Percentiles rank a stretch among this genome's conserved stretches.
Conservation (phyloP, 2,888 invertebrate species). For the Hydroisotoma schaefferi region DNA sequence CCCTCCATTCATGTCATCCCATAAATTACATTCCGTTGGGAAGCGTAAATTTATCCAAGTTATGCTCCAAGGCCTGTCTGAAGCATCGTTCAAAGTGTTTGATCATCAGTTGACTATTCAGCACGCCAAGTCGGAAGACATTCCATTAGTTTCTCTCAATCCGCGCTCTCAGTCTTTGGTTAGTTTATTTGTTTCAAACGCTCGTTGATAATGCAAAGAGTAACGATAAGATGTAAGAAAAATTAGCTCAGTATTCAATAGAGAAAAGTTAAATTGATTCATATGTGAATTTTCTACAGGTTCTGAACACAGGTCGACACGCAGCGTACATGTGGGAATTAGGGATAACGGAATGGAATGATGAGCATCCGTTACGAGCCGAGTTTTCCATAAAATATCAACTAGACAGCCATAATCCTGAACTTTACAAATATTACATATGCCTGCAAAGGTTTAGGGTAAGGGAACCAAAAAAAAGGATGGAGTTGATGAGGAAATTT, state of each 20-base stretch:
- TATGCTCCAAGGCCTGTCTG: constrained; percentile 55
- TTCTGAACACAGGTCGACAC: constrained; percentile 69
- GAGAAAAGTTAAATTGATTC: background rate
- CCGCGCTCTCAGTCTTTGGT: constrained; percentile 57
- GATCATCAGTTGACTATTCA: constrained; percentile 46
- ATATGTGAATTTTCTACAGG: constrained; percentile 52
- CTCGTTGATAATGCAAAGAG: background rate
- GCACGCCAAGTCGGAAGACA: constrained; percentile 35
- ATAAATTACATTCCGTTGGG: constrained; percentile 76
- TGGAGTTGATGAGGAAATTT: background rate
- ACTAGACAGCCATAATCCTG: constrained; percentile 20
- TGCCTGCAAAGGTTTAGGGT: constrained; percentile 46
- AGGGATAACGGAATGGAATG: constrained; percentile 54
- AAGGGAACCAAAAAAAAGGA: background rate
- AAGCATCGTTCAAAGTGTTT: constrained; percentile 33
- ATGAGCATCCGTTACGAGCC: constrained; percentile 50
- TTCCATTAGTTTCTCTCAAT: constrained; percentile 62
- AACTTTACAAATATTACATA: constrained; percentile 46
- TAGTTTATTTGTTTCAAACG: constrained; percentile 18
- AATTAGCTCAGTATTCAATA: background rate
- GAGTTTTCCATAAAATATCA: constrained; percentile 45
- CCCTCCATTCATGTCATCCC: constrained; percentile 74
- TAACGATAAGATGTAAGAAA: background rate
- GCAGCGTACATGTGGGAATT: constrained; percentile 83
- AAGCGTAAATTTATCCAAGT: constrained; percentile 82